Percentiles rank a stretch among this genome's conserved stretches.
phyloP scores from a whole-genome alignment of 2,888 invertebrate genomes.

The Chrysomela aeneicollis region DNA sequence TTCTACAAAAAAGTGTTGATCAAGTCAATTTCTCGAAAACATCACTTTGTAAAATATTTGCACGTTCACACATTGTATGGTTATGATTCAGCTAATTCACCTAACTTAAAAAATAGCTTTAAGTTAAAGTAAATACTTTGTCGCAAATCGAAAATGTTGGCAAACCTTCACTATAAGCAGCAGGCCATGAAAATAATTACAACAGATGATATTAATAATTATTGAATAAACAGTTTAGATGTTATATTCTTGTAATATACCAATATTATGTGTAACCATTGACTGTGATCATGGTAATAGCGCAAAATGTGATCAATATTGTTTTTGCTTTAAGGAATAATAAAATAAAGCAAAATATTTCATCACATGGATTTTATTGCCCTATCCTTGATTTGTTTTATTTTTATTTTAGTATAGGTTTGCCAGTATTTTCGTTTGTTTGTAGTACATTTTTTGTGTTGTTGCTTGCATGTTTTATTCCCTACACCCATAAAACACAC shows the following conservation, averaged over 20 bases:
- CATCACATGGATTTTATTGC: slow-evolving; percentile 40
- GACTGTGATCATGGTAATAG: slow-evolving; percentile 31
- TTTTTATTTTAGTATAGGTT: slow-evolving; percentile 56
- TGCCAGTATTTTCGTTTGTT: slow-evolving; percentile 58
- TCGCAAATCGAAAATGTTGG: slow-evolving; percentile 58
- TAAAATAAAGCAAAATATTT: slow-evolving; percentile 37
- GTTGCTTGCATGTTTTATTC: slow-evolving; percentile 23
- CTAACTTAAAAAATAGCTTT: neutral
- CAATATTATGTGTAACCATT: slow-evolving; percentile 22
- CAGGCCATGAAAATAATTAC: slow-evolving; percentile 43
- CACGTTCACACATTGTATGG: no score
- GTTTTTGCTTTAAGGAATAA: slow-evolving; percentile 41
- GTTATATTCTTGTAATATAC: slow-evolving; percentile 43
- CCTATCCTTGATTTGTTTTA: slow-evolving; percentile 39
- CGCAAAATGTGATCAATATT: slow-evolving; percentile 38
- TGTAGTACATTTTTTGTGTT: slow-evolving; percentile 30
- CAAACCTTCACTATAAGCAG: slow-evolving; percentile 63
- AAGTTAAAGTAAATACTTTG: slow-evolving; percentile 5
- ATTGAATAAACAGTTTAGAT: slow-evolving; percentile 26
- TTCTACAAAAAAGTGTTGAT: neutral
- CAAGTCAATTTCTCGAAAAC: neutral
- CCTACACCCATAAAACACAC: no score
- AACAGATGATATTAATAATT: slow-evolving; percentile 6
- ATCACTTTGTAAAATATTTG: neutral
- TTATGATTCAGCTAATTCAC: neutral